A percentile compares a stretch with the other conserved stretches of the same genome.
These are phyloP conservation scores for Bubo bubo DNA, from an alignment of 2,113 vertebrate genomes.

Conservation along the genomic window DNA sequence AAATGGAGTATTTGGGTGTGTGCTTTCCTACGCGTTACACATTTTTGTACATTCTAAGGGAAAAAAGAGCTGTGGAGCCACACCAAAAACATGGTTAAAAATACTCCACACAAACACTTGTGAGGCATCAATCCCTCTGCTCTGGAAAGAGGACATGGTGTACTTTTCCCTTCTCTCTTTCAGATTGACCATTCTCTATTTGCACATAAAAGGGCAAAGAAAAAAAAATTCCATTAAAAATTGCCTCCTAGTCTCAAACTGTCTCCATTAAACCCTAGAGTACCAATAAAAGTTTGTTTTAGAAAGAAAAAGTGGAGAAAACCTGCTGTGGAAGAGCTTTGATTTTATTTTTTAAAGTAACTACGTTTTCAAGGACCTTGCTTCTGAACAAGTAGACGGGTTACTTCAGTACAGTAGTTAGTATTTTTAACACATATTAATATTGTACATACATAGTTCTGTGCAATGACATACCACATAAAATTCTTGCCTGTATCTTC, in stretches of 20 bases:
- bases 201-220: not conserved
- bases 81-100: not conserved
- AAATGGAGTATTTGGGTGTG: not conserved
- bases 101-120: not conserved
- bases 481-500: not conserved
- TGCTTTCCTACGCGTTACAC: not conserved
- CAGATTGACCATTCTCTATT: not conserved
- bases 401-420: not conserved
- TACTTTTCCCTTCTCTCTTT: not conserved
- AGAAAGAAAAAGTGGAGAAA: not conserved
- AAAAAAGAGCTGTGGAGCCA: fast-evolving
- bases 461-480: not conserved
- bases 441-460: not conserved
- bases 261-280: not conserved
- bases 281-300: not conserved
- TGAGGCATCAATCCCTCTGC: not conserved
- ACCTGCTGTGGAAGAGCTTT: not conserved
- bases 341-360: not conserved
- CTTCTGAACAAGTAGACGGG: not conserved
- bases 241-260: not conserved
- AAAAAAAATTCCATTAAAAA: not conserved
- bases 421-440: not conserved
- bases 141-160: fast-evolving
- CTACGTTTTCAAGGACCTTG: not conserved
- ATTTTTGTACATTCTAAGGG: not conserved